These are phyloP conservation scores for Drosophila macrothrix DNA, from an alignment of 2,888 invertebrate genomes.

Conservation along the genomic window DNA sequence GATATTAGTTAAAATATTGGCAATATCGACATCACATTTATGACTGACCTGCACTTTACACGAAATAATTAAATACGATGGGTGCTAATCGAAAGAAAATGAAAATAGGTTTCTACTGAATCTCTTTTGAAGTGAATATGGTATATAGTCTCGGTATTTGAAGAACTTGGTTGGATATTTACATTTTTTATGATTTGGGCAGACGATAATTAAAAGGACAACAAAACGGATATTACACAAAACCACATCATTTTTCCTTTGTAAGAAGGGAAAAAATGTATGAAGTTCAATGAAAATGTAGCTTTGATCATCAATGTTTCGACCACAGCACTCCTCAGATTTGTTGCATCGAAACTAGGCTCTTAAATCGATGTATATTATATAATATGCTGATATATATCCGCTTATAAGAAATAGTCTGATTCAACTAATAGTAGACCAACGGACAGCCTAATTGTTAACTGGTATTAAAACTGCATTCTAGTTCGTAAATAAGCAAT, in stretches of 20 bases:
- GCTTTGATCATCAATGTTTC: neutral
- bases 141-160: fast-evolving
- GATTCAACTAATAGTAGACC: fast-evolving
- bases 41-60: constrained; percentile 43
- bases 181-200: neutral
- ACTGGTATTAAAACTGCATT: neutral
- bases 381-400: neutral
- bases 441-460: neutral
- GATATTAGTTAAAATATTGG: constrained; percentile 49
- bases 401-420: neutral
- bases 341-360: neutral
- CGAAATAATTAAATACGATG: constrained; percentile 45
- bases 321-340: neutral
- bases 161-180: neutral
- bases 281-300: neutral
- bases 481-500: neutral
- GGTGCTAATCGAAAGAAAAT: neutral
- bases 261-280: neutral
- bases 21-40: constrained; percentile 52
- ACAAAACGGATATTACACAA: too few species aligned
- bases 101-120: too few species aligned
- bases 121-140: neutral
- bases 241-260: neutral
- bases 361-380: neutral
- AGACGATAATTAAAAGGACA: neutral